These are phyloP conservation scores for Bos javanicus DNA, from an alignment of 2,113 vertebrate genomes.

Conservation along the genomic window DNA sequence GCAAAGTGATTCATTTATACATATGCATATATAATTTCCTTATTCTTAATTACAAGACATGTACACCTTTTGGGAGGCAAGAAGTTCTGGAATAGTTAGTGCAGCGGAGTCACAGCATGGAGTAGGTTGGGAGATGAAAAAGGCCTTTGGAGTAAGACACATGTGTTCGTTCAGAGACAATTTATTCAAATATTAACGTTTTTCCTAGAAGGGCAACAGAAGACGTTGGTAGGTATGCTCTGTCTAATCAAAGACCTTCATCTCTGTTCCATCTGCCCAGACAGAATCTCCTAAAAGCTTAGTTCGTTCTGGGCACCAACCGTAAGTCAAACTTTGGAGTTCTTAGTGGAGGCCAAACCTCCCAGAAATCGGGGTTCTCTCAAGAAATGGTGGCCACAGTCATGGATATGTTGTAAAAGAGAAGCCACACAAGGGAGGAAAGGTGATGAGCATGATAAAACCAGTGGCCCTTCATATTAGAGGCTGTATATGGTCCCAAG, in stretches of 20 bases:
- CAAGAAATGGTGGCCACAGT: background rate
- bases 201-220: background rate
- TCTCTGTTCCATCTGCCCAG: background rate
- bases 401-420: background rate
- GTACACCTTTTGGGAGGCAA: accelerated
- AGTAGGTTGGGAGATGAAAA: background rate
- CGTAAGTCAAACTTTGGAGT: background rate
- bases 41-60: background rate
- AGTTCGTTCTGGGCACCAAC: background rate
- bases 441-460: background rate
- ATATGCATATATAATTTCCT: background rate
- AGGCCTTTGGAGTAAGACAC: background rate
- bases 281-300: background rate
- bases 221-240: background rate
- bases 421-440: background rate
- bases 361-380: background rate
- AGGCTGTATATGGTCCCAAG: background rate
- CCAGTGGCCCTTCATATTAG: background rate
- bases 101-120: background rate
- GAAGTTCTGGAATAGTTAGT: background rate
- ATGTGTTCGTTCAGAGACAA: accelerated
- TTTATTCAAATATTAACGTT: background rate
- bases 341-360: background rate
- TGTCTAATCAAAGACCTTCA: background rate
- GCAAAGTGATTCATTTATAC: background rate